A percentile compares a stretch with the other conserved stretches of the same genome.
Evolutionary conservation across 2,888 invertebrate species (phyloP).

Genomic region (Tipula unca): DNA sequence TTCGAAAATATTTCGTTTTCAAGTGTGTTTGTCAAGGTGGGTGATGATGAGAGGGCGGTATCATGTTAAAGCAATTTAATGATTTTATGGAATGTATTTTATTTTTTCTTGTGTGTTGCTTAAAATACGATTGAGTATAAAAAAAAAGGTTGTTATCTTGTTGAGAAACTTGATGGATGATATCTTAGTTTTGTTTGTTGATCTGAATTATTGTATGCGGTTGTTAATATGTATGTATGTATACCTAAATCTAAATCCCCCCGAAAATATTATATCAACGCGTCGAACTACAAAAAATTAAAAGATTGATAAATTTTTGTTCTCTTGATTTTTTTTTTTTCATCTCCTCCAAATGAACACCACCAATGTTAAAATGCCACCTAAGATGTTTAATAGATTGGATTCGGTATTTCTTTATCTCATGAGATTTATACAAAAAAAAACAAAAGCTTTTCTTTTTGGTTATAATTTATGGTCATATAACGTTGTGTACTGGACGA

Average conservation of each 20-base stretch:
- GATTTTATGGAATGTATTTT: not conserved
- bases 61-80: conserved; percentile 14
- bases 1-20: not conserved
- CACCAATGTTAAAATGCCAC: not conserved
- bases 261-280: not conserved
- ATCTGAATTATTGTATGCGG: not conserved
- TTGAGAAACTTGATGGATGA: conserved; percentile 14
- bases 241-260: not conserved
- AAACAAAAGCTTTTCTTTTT: not conserved
- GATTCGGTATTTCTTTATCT: not conserved
- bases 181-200: conserved; percentile 8
- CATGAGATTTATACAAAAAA: not conserved
- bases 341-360: not conserved
- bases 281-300: not conserved
- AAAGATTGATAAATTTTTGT: not conserved
- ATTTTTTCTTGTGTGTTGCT: too few relatives aligned
- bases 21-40: not conserved
- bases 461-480: not conserved
- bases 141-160: conserved; percentile 9
- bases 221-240: not conserved
- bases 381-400: not conserved
- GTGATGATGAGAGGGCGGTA: conserved; percentile 14
- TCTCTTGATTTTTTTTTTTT: not conserved
- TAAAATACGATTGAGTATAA: not conserved
- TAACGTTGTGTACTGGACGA: not conserved